Base-by-base conservation (phyloP, 2,113 vertebrate genomes). In the Azemiops feae region DNA sequence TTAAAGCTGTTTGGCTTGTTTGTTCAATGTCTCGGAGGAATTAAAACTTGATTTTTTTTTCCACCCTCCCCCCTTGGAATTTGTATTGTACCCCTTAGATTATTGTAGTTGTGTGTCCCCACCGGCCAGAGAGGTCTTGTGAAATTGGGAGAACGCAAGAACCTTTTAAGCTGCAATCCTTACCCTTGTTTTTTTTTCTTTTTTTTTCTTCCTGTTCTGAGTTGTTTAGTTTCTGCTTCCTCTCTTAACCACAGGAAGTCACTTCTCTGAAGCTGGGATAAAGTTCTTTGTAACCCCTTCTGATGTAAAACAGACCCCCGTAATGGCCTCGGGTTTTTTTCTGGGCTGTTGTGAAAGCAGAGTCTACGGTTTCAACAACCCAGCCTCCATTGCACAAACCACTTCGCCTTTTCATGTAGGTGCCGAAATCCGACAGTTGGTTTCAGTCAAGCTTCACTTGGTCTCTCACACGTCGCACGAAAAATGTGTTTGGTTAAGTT, bases 271-370 rank as follows among this genome's bases (percentile, higher is more conserved):
- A 94, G 95, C 94, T 60, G 89, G 43, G 93, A 95, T 74, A 92
- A 0, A 0, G 89, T 50, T 96, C 90, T 95, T 95, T 96, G 91
- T 94, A 94, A 0, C 47, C 34, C 93, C 87, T 96, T 96, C 93
- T 95, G 94, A 97, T 93, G 92, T 91, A 91, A 96, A 95, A 96
- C 91, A 97, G 94, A 95, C 64, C 54, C 58, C 58, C 81, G 52
- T 96, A 95, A 95, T 94, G 57, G 92, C 94, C 91, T 94, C 93
- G 94, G n/a, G 1, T 50, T 50, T 50, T 50, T 96, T 94, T 86
- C 90, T 96, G 93, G 34, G 93, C 96, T 85, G 45, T 93, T 96
- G 95, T 94, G 96, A 95, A 97, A 96, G 95, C 95, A 93, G 92
- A 47, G 92, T 81, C 94, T 96, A 1, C 90, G 93, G 95, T 97